phyloP scores from a whole-genome alignment of 92 coral and sea anemone species.

The Montipora capitata region DNA sequence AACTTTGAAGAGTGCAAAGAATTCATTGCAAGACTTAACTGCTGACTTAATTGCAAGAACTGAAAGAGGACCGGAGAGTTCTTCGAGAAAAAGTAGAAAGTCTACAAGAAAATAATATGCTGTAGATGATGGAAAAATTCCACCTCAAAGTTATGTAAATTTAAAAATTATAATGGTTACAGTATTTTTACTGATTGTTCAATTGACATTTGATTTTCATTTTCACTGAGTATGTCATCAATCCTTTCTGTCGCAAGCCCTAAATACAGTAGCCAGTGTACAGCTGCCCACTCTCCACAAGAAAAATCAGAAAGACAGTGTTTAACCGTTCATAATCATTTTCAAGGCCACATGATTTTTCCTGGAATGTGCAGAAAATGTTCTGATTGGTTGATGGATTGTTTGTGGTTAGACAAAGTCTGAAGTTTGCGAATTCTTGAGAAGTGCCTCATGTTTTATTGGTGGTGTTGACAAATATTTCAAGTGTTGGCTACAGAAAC shows the following conservation, averaged over 20 bases:
- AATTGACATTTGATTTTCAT: background rate
- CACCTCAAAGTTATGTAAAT: slow-evolving; percentile 22
- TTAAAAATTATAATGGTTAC: background rate
- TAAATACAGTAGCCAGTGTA: background rate
- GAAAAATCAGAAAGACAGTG: slow-evolving; percentile 6
- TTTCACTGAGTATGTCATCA: background rate
- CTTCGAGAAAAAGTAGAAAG: background rate
- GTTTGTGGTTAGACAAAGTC: background rate
- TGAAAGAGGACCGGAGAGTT: background rate
- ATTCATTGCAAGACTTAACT: too few species aligned
- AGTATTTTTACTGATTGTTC: background rate
- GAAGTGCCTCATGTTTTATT: slow-evolving; percentile 11
- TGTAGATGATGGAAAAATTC: slow-evolving; percentile 13
- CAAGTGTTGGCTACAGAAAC: background rate
- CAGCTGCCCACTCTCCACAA: slow-evolving; percentile 5
- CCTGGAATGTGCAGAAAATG: background rate
- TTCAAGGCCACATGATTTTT: slow-evolving; percentile 5
- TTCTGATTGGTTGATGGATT: background rate
- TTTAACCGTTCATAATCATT: background rate
- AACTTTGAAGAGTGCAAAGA: too few species aligned
- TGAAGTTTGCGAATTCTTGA: background rate
- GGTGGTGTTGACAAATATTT: background rate
- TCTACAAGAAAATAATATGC: background rate
- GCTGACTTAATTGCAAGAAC: background rate
- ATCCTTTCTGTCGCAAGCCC: too few species aligned